Conservation (phyloP, 2,888 invertebrate genomes). For the Thalpophila matura region DNA sequence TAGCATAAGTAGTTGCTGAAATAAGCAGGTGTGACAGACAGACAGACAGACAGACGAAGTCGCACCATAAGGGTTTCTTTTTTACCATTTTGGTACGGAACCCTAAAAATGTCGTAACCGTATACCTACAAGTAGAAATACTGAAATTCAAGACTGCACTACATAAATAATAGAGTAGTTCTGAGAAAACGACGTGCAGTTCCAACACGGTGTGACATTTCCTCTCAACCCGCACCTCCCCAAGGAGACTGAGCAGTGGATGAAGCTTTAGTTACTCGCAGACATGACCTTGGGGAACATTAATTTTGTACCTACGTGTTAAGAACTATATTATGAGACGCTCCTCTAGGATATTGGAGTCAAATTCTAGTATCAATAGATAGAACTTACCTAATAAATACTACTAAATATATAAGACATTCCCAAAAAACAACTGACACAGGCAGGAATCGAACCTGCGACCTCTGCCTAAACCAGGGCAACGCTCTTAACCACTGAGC, state of each 20-base stretch:
- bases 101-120: too few species aligned
- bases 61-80: too few species aligned
- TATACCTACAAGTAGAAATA: neutral
- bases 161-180: slow-evolving; percentile 25
- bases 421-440: too few species aligned
- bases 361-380: neutral
- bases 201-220: slow-evolving; percentile 6
- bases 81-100: too few species aligned
- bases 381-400: too few species aligned
- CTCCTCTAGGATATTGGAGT: neutral
- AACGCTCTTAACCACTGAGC: too few species aligned
- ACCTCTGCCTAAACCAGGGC: too few species aligned
- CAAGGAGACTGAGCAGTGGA: slow-evolving; percentile 8
- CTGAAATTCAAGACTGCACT: slow-evolving; percentile 4
- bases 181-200: slow-evolving; percentile 15
- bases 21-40: too few species aligned
- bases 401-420: too few species aligned
- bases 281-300: slow-evolving; percentile 21
- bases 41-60: too few species aligned
- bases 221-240: slow-evolving; percentile 29
- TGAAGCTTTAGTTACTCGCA: slow-evolving; percentile 15
- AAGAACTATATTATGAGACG: neutral
- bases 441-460: too few species aligned
- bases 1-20: too few species aligned
- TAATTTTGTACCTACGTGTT: neutral